These are phyloP conservation scores for Cyprinus carpio DNA, from an alignment of 2,113 vertebrate species.

Conservation along the genomic window DNA sequence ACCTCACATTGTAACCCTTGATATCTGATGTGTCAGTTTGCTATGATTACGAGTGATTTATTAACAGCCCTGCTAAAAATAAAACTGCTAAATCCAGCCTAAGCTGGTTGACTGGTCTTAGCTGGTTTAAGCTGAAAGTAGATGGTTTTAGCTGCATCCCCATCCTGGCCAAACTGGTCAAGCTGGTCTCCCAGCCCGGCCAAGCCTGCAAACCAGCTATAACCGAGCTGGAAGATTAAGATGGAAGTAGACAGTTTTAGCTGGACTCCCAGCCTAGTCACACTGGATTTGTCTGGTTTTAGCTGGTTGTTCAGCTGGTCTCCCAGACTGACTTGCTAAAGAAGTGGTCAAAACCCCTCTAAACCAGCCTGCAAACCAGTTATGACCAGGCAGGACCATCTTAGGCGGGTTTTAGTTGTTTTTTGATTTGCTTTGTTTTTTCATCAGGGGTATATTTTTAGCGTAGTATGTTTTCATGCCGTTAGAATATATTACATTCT, in stretches of 20 bases:
- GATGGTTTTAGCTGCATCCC: too few relatives aligned
- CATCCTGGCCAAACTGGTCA: neutral
- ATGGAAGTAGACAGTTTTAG: neutral
- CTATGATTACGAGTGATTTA: neutral
- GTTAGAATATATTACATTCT: too few relatives aligned
- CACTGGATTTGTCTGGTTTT: neutral
- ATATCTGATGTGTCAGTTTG: neutral
- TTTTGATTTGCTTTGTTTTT: too few relatives aligned
- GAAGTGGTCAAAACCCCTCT: too few relatives aligned
- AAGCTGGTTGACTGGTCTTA: too few relatives aligned
- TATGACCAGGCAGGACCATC: too few relatives aligned
- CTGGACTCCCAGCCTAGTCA: neutral
- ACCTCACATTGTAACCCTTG: conserved; percentile 45
- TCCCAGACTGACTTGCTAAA: neutral
- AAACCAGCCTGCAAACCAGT: neutral
- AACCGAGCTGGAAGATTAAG: neutral
- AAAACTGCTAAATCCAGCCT: too few relatives aligned
- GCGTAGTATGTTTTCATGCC: too few relatives aligned
- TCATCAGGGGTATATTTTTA: too few relatives aligned
- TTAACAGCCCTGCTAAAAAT: neutral
- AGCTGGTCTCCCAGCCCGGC: neutral
- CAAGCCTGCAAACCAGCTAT: neutral
- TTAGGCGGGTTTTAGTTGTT: too few relatives aligned
- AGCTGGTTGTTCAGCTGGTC: neutral
- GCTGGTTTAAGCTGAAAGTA: too few relatives aligned